phyloP scores from a whole-genome alignment of 2,113 vertebrate genomes.

The Corvus moneduloides region DNA sequence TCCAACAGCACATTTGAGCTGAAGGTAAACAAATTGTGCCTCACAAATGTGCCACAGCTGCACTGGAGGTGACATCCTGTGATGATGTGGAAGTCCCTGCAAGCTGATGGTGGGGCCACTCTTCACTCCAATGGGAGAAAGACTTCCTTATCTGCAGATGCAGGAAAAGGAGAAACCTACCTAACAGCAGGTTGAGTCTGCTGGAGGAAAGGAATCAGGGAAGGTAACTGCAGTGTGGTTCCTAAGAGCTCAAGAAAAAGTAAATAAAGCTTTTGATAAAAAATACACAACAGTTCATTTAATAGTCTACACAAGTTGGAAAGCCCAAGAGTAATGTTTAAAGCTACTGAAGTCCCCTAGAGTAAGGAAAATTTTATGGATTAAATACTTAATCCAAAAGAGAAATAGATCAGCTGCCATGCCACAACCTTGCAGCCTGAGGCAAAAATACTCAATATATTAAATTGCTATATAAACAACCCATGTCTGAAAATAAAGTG shows the following conservation, averaged over 20 bases:
- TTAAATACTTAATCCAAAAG: slow-evolving; percentile 52
- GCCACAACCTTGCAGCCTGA: slow-evolving; percentile 35
- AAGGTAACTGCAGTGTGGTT: background rate
- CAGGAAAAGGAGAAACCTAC: background rate
- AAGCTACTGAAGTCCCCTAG: background rate
- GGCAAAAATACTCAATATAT: slow-evolving; percentile 51
- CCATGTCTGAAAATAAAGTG: slow-evolving; percentile 13
- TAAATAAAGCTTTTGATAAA: slow-evolving; percentile 14
- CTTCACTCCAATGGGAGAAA: background rate
- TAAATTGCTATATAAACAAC: slow-evolving; percentile 49
- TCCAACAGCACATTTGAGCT: background rate
- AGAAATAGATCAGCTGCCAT: slow-evolving; percentile 58
- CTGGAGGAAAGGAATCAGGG: background rate
- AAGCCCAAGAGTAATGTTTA: slow-evolving; percentile 43
- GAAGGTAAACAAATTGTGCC: background rate
- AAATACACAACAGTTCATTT: slow-evolving; percentile 11
- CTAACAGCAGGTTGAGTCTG: background rate
- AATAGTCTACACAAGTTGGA: slow-evolving; percentile 5
- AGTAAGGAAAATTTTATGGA: slow-evolving; percentile 30
- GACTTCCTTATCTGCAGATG: background rate
- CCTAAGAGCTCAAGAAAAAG: background rate
- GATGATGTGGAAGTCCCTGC: background rate
- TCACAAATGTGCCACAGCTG: background rate
- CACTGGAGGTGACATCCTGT: background rate
- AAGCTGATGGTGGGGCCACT: background rate